phyloP scores from a whole-genome alignment of 1,140 invertebrate genomes.

The Anthonomus grandis region DNA sequence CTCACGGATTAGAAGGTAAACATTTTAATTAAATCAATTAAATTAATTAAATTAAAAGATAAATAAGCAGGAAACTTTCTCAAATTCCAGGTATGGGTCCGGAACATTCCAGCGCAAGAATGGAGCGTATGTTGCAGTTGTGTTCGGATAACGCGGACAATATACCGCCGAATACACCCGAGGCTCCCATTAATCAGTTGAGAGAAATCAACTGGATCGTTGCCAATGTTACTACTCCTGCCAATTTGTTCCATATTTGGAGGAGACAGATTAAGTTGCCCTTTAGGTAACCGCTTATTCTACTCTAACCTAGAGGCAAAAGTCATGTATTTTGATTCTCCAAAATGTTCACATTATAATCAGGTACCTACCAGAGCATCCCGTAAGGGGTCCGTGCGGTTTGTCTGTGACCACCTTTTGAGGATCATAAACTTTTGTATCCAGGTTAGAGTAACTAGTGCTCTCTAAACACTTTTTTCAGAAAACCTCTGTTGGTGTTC shows the following conservation, averaged over 20 bases:
- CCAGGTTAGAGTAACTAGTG: no score
- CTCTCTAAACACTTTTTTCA: no score
- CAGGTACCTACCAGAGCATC: no score
- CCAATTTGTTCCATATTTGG: slow-evolving; percentile 83
- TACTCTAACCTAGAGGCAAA: background rate
- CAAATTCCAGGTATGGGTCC: slow-evolving; percentile 58
- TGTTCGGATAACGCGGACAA: slow-evolving; percentile 69
- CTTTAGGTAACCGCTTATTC: slow-evolving; percentile 49
- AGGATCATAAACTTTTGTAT: no score
- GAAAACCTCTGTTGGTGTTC: slow-evolving; percentile 78
- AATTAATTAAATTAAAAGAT: slow-evolving; percentile 9
- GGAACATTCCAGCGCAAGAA: slow-evolving; percentile 77
- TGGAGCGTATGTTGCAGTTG: slow-evolving; percentile 81
- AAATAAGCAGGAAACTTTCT: slow-evolving; percentile 29
- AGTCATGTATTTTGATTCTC: no score
- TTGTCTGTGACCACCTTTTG: no score
- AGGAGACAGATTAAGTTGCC: slow-evolving; percentile 78
- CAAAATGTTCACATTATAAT: no score
- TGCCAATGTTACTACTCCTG: slow-evolving; percentile 80
- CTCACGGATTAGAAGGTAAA: slow-evolving; percentile 85
- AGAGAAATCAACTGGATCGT: slow-evolving; percentile 79
- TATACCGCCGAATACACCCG: slow-evolving; percentile 47
- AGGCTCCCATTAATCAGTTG: slow-evolving; percentile 73
- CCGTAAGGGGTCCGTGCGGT: no score
- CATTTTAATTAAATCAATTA: background rate